Base-by-base conservation (phyloP, 37 sponge, comb jelly and placozoan genomes). In the Ephydatia muelleri region DNA sequence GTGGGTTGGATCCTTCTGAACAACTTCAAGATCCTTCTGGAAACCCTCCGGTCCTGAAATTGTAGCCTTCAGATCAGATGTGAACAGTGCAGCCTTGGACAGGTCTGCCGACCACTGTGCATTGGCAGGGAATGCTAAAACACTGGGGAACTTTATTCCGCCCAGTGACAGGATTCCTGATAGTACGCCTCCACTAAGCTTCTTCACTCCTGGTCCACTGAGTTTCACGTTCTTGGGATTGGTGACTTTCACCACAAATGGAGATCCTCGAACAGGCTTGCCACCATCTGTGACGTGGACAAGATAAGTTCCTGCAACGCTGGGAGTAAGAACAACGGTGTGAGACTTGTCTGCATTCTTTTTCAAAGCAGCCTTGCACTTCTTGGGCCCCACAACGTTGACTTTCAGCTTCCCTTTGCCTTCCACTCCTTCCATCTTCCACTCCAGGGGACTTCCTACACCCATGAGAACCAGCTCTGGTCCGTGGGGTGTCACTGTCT, bases 321-420 rank as follows among this genome's bases (percentile, higher is more conserved):
- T 66, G 32, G 93, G 89, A 31, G 49, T 57, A 31, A 82, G 90
- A 34, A 21, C 65, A 38, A 84, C 57, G 39, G 68, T 40, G 26
- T 86, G 68, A 25, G 82, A 74, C 5, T 86, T 89, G 31, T 89
- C 90, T 29, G 39, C 85, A 35, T 92, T 57, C 57, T 57, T 57
- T 21, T 57, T 57, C 57, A 57, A 14, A 4, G 16, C 57, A 14
- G 57, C 57, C 16, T 57, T 57, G 57, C 57, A 57, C 19, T 57
- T 57, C 57, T 57, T 57, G 57, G 57, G 57, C 1, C 57, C 57
- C 12, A 57, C 57, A 57, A 57, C 57, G 57, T 21, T 57, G 57
- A 57, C 57, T 14, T 57, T 57, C 57, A 57, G 57, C 16, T 57
- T 57, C 57, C 57, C 57, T 57, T 57, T 57, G 57, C 57, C 57